These are phyloP conservation scores for Microchrysa polita DNA, from an alignment of 2,888 invertebrate genomes.

Conservation along the genomic window DNA sequence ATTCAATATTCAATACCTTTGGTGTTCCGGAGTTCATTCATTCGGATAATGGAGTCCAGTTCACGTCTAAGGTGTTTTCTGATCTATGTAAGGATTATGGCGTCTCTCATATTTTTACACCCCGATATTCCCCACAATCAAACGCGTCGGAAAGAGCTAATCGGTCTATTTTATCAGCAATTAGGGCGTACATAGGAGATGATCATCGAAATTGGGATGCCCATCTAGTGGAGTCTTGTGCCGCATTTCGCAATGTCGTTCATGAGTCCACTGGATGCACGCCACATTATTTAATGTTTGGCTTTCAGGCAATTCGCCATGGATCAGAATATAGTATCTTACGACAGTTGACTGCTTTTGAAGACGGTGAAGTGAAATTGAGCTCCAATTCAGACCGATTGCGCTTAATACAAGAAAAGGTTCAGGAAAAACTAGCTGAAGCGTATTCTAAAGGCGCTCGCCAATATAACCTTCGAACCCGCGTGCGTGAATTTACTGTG, in stretches of 20 bases:
- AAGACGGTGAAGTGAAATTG: background rate
- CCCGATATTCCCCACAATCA: background rate
- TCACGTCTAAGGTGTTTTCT: background rate
- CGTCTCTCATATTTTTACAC: background rate
- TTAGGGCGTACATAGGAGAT: background rate
- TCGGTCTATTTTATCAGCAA: background rate
- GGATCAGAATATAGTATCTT: background rate
- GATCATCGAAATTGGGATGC: background rate
- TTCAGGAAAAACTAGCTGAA: background rate
- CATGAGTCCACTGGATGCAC: conserved; percentile 11
- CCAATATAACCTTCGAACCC: background rate
- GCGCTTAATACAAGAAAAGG: background rate
- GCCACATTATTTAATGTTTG: conserved; percentile 22
- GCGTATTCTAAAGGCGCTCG: conserved; percentile 2
- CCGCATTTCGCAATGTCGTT: background rate
- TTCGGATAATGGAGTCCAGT: background rate
- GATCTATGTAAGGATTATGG: background rate
- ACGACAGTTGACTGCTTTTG: no score
- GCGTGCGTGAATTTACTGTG: background rate
- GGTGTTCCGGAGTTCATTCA: background rate
- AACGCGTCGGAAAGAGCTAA: background rate
- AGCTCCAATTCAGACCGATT: no score
- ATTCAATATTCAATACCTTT: background rate
- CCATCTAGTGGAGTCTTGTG: background rate
- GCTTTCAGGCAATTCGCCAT: background rate